phyloP scores from a whole-genome alignment of 2,113 vertebrate genomes.

The Seriola dumerili region DNA sequence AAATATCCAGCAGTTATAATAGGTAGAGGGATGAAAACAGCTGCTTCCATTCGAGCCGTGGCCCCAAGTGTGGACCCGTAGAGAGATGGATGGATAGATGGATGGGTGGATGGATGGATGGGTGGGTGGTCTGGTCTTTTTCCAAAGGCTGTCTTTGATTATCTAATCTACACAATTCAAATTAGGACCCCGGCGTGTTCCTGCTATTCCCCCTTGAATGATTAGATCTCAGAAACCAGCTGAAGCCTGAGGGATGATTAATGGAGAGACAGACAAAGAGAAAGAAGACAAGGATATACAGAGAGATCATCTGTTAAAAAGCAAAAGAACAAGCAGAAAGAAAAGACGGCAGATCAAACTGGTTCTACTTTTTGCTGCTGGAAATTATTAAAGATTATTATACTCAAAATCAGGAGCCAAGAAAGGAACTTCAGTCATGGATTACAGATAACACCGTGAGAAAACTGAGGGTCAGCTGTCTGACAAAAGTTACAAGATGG shows the following conservation, averaged over 20 bases:
- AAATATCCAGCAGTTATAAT: neutral
- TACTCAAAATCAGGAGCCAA: no score
- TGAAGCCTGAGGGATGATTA: constrained; percentile 15
- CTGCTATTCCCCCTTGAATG: constrained; percentile 5
- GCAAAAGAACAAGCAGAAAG: neutral
- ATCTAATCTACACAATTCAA: constrained; percentile 45
- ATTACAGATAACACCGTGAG: no score
- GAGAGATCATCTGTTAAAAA: neutral
- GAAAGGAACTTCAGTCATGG: no score
- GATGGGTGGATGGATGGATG: neutral
- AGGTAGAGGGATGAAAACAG: constrained; percentile 23
- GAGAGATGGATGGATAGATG: no score
- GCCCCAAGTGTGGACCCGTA: neutral
- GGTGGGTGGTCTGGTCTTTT: constrained; percentile 33
- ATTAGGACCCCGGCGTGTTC: constrained; percentile 10
- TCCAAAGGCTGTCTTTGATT: constrained; percentile 19
- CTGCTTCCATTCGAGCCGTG: constrained; percentile 31
- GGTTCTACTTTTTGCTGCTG: no score
- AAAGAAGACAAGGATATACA: neutral
- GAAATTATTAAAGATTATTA: no score
- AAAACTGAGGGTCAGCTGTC: no score
- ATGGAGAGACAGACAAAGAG: neutral
- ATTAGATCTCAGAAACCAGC: constrained; percentile 47
- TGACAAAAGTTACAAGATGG: no score
- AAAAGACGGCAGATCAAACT: neutral